Evolutionary conservation across 2,888 invertebrate species (phyloP).

Genomic region (Agrotis puta): DNA sequence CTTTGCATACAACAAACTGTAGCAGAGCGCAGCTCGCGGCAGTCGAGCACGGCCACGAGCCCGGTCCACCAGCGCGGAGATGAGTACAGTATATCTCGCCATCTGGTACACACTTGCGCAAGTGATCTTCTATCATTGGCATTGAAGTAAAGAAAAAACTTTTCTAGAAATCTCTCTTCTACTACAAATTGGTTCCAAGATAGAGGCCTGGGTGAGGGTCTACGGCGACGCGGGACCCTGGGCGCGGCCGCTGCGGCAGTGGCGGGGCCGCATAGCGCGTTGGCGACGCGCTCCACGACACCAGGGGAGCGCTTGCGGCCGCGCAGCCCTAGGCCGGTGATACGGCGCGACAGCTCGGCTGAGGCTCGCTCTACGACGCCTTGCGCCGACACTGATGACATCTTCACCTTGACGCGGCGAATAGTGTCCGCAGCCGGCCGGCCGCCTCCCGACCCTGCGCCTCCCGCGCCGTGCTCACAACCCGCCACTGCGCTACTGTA

Average conservation of each 20-base stretch:
- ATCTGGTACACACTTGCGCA: constrained; percentile 96
- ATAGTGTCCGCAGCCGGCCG: constrained; percentile 86
- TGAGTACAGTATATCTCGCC: constrained; percentile 97
- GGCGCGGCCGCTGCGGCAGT: constrained; percentile 79
- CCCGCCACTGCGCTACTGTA: constrained; percentile 87
- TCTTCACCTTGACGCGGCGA: constrained; percentile 90
- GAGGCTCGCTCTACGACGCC: constrained; percentile 98
- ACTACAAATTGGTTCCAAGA: constrained; percentile 94
- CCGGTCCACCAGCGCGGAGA: constrained; percentile 97
- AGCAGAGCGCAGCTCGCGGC: constrained; percentile 94
- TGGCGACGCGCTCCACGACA: constrained; percentile 97
- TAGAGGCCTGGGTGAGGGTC: constrained; percentile 91
- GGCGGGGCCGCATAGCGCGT: constrained; percentile 95
- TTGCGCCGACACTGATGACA: constrained; percentile 96
- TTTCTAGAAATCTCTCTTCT: constrained; percentile 96
- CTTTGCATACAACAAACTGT: constrained; percentile 89
- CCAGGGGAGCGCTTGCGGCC: constrained; percentile 91
- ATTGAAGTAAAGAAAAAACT: constrained; percentile 96
- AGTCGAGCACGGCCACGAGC: constrained; percentile 96
- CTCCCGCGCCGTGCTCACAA: constrained; percentile 84
- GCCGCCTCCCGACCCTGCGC: constrained; percentile 78
- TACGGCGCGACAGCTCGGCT: constrained; percentile 96
- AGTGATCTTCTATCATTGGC: constrained; percentile 94
- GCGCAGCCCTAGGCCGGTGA: constrained; percentile 95
- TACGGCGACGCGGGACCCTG: constrained; percentile 84